Evolutionary conservation across 2,113 vertebrate species (phyloP).

Genomic region (Cygnus atratus): DNA sequence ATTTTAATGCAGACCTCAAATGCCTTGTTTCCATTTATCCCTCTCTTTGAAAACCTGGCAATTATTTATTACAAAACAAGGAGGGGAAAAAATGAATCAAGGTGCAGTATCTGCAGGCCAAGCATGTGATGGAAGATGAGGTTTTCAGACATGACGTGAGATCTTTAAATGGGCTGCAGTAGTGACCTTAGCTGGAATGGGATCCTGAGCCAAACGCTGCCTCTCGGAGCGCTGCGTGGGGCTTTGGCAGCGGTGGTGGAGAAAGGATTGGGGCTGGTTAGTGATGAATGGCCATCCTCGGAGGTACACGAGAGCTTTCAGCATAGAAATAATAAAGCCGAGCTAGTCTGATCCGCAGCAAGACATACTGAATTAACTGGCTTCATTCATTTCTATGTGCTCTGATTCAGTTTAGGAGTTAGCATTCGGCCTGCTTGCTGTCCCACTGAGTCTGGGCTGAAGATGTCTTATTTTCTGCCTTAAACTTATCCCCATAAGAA

Average conservation of each 20-base stretch:
- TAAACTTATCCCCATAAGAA: background rate
- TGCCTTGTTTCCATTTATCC: conserved; percentile 5
- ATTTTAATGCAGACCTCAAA: background rate
- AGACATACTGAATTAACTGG: background rate
- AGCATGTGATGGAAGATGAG: background rate
- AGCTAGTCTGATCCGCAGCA: background rate
- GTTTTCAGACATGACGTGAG: background rate
- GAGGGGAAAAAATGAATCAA: background rate
- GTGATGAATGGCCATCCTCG: background rate
- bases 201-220: background rate
- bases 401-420: background rate
- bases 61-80: conserved; percentile 23
- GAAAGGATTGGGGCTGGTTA: background rate
- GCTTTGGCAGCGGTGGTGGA: background rate
- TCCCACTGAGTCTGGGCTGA: background rate
- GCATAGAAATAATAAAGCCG: background rate
- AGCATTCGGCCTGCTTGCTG: background rate
- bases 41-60: conserved; percentile 2
- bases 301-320: background rate
- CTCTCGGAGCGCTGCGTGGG: background rate
- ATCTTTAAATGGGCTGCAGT: background rate
- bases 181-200: background rate
- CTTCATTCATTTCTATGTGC: background rate
- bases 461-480: background rate
- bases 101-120: background rate